Base-by-base conservation (phyloP, 2,888 invertebrate genomes). In the Galerucella nymphaeae region DNA sequence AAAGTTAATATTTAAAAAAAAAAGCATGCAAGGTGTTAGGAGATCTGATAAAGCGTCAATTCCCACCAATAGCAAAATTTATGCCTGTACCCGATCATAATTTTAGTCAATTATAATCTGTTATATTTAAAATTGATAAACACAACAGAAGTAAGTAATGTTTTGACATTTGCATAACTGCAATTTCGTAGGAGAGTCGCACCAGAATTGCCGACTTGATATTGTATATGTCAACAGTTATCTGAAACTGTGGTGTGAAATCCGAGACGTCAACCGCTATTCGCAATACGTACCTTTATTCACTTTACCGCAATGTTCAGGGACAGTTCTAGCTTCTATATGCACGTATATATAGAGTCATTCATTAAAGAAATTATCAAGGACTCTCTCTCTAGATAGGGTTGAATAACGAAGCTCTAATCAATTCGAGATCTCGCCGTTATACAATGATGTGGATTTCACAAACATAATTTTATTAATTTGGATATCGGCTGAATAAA, bases 161-260 rank as follows among this genome's bases (percentile, higher is more conserved):
- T 45, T 30, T 11, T 20, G 6, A 62, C n/a, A 62, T 66, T 66
- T 66, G 59, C 61, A 69, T 62, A 42, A 48, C 41, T 69, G 53
- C 55, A 69, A 62, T 20, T 63, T 41, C 38, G 62, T 62, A 62
- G 62, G 53, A 45, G 50, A 59, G 59, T 57, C 53, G 63, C 70
- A 45, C 57, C 67, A 41, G 23, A 63, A 64, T 48, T 67, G 71
- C 77, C 72, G 75, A 76, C 75, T 75, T 73, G 76, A 77, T 77
- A 75, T 75, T 75, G 73, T 75, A 75, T 77, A 66, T 73, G 73
- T 70, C 58, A 63, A 62, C 78, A 66, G 79, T 76, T 76, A 78
- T 78, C 76, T 78, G 80, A 80, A 78, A 80, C 79, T 76, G 62
- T 58, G 67, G 70, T 59, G 45, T 72, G 79, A 79, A 80, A 80